A percentile compares a stretch with the other conserved stretches of the same genome.
phyloP scores from a whole-genome alignment of 1,140 invertebrate species.

The Elysia chlorotica region DNA sequence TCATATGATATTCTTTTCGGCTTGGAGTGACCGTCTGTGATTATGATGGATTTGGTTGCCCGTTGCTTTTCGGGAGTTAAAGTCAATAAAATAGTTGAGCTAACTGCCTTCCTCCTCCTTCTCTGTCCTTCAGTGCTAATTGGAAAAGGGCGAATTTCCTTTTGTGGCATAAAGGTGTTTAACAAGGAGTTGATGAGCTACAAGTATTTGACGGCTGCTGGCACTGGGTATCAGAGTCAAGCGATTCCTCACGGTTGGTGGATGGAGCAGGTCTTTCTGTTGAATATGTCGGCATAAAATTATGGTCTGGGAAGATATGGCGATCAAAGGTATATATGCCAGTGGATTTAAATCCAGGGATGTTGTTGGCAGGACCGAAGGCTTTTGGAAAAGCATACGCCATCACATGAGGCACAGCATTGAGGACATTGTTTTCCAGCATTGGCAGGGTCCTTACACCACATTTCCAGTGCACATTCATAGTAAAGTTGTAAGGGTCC shows the following conservation, averaged over 20 bases:
- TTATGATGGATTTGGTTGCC: not conserved
- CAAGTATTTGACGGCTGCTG: too few relatives aligned
- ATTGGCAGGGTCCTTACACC: slow-evolving; percentile 1
- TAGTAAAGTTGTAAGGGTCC: slow-evolving; percentile 22
- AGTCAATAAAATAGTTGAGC: not conserved
- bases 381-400: not conserved
- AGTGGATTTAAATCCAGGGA: not conserved
- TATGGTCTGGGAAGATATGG: not conserved
- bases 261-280: not conserved
- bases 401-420: not conserved
- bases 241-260: too few relatives aligned
- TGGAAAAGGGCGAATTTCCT: too few relatives aligned
- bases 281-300: not conserved
- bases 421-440: not conserved
- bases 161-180: too few relatives aligned
- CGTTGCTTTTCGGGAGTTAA: not conserved
- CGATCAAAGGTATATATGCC: not conserved
- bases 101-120: not conserved
- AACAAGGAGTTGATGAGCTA: too few relatives aligned
- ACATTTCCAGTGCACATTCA: not conserved
- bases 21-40: too few relatives aligned
- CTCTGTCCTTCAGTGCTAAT: not conserved
- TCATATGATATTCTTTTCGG: too few relatives aligned
- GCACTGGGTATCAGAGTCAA: too few relatives aligned
- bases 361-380: not conserved